Conservation (phyloP, 2,113 vertebrate genomes). For the Tachycineta bicolor region DNA sequence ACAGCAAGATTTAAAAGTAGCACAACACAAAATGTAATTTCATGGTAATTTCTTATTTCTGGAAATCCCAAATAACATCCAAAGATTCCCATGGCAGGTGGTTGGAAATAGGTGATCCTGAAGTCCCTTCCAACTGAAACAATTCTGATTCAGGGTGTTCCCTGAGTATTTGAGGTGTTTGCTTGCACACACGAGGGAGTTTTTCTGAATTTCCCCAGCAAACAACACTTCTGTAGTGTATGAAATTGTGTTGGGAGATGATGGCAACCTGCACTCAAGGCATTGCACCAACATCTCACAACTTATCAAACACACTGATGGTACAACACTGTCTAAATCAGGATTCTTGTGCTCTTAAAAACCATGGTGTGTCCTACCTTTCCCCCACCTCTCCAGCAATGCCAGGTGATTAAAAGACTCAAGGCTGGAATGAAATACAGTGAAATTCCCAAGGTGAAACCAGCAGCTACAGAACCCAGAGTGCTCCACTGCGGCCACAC, state of each 20-base stretch:
- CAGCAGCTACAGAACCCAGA: accelerated
- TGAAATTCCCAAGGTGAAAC: background rate
- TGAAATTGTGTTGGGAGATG: background rate
- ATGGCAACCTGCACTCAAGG: accelerated
- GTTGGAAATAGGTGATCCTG: background rate
- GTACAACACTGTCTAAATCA: background rate
- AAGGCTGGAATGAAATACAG: background rate
- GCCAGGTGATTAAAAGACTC: background rate
- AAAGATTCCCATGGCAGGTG: background rate
- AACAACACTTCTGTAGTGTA: background rate
- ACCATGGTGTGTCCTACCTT: background rate
- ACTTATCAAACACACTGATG: accelerated
- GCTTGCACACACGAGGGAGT: accelerated
- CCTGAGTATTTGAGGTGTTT: background rate
- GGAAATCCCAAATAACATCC: background rate
- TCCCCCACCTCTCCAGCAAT: background rate
- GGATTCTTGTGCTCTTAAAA: background rate
- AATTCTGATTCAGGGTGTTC: background rate
- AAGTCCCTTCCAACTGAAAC: background rate
- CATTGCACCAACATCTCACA: accelerated
- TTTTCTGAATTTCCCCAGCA: background rate
- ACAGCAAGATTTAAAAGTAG: background rate
- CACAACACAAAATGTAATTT: background rate
- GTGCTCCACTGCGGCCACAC: accelerated
- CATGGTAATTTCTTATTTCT: background rate